A percentile compares a stretch with the other conserved stretches of the same genome.
Conservation (phyloP, 2,888 invertebrate species). For the Volucella inflata region DNA sequence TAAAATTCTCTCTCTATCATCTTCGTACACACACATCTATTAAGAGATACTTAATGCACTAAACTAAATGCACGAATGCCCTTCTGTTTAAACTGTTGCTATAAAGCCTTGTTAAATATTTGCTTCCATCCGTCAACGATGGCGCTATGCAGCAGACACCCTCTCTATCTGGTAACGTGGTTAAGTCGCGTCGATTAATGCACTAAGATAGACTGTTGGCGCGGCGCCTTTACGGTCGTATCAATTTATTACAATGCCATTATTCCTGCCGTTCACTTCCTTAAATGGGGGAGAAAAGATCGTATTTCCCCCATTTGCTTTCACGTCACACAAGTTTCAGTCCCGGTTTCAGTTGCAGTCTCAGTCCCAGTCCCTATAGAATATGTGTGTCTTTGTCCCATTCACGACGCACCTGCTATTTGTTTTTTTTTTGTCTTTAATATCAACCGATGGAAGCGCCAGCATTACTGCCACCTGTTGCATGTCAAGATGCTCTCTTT, state of each 20-base stretch:
- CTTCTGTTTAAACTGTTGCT: constrained; percentile 19
- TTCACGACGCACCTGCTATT: constrained; percentile 59
- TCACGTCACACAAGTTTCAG: constrained; percentile 46
- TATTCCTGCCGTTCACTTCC: constrained; percentile 67
- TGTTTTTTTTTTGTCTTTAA: constrained; percentile 11
- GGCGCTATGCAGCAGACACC: constrained; percentile 51
- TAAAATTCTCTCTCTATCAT: constrained; percentile 28
- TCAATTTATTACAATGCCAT: constrained; percentile 67
- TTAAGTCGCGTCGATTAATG: constrained; percentile 56
- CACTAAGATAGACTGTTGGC: constrained; percentile 46
- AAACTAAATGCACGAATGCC: constrained; percentile 34
- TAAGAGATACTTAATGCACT: constrained; percentile 19
- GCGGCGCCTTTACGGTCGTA: constrained; percentile 71
- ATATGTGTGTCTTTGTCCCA: not conserved
- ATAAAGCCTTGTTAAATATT: constrained; percentile 40
- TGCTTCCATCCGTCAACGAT: constrained; percentile 27
- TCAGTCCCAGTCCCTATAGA: no score
- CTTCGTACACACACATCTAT: constrained; percentile 8
- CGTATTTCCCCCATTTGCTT: constrained; percentile 63
- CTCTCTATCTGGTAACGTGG: constrained; percentile 49
- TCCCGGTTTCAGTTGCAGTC: not conserved
- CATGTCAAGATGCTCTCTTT: constrained; percentile 43
- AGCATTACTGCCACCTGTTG: constrained; percentile 59
- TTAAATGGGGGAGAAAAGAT: constrained; percentile 67
- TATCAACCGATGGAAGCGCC: not conserved